Evolutionary conservation across 2,113 vertebrate species (phyloP).

Genomic region (Megaceryle torquata): DNA sequence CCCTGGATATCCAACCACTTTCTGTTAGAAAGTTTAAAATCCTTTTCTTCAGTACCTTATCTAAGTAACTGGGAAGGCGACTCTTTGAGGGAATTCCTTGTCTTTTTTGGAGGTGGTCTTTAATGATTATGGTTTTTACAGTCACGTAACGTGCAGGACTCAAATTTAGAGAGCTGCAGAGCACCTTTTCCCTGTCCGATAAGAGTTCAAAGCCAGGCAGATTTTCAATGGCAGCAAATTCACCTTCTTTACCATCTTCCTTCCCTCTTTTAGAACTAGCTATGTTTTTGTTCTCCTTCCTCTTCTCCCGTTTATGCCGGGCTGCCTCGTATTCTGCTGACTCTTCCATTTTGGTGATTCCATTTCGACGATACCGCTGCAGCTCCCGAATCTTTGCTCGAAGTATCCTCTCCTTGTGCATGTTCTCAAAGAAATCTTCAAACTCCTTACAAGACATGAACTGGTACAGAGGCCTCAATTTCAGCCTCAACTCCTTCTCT

Average conservation of each 20-base stretch:
- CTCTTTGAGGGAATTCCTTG: slow-evolving; percentile 96
- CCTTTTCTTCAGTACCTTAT: slow-evolving; percentile 95
- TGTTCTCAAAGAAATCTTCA: slow-evolving; percentile 95
- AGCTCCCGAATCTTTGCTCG: slow-evolving; percentile 93
- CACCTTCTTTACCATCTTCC: slow-evolving; percentile 89
- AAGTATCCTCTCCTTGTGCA: slow-evolving; percentile 92
- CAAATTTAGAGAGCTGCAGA: slow-evolving; percentile 90
- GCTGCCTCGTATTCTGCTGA: slow-evolving; percentile 93
- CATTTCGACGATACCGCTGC: slow-evolving; percentile 93
- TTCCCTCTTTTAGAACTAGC: slow-evolving; percentile 82
- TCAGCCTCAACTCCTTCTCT: slow-evolving; percentile 89
- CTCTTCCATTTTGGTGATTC: slow-evolving; percentile 93
- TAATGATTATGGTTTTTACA: slow-evolving; percentile 97
- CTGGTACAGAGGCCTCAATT: slow-evolving; percentile 90
- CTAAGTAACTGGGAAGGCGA: slow-evolving; percentile 92
- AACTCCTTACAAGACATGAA: slow-evolving; percentile 95
- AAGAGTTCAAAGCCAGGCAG: slow-evolving; percentile 92
- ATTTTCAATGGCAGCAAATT: slow-evolving; percentile 92
- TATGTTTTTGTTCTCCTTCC: slow-evolving; percentile 90
- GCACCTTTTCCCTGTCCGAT: slow-evolving; percentile 93
- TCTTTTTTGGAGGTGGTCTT: slow-evolving; percentile 94
- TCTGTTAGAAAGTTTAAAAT: slow-evolving; percentile 96
- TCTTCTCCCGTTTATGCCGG: slow-evolving; percentile 92
- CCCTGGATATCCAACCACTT: slow-evolving; percentile 96
- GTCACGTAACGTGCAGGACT: slow-evolving; percentile 93